These are phyloP conservation scores for Zygogramma bicolorata DNA, from an alignment of 2,888 invertebrate genomes.

Conservation along the genomic window DNA sequence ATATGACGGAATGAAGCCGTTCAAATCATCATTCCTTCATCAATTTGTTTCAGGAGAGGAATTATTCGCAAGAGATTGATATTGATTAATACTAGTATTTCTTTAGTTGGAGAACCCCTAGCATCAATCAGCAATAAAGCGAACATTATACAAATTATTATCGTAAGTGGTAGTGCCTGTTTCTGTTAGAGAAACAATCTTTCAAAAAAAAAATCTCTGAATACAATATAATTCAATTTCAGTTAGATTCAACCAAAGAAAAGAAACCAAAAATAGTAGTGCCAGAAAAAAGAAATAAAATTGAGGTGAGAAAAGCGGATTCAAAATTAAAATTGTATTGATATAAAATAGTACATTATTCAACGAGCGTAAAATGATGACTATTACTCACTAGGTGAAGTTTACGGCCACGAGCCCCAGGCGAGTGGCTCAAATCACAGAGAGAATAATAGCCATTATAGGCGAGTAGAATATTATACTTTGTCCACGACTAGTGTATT, in stretches of 20 bases:
- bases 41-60: neutral
- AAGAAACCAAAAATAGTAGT: neutral
- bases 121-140: neutral
- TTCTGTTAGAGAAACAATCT: neutral
- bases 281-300: neutral
- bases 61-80: neutral
- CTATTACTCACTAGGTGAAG: too few relatives aligned
- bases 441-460: too few relatives aligned
- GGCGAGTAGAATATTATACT: too few relatives aligned
- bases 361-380: too few relatives aligned
- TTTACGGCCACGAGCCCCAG: too few relatives aligned
- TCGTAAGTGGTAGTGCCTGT: neutral
- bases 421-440: too few relatives aligned
- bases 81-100: neutral
- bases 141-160: neutral
- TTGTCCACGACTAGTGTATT: too few relatives aligned
- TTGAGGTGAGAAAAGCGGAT: neutral
- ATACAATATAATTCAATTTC: slow-evolving; percentile 1
- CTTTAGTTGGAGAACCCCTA: neutral
- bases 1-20: neutral
- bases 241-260: neutral
- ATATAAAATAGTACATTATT: too few relatives aligned
- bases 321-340: neutral
- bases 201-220: neutral
- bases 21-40: neutral